Evolutionary conservation across 2,888 invertebrate species (phyloP).

Genomic region (Agrotis segetum): DNA sequence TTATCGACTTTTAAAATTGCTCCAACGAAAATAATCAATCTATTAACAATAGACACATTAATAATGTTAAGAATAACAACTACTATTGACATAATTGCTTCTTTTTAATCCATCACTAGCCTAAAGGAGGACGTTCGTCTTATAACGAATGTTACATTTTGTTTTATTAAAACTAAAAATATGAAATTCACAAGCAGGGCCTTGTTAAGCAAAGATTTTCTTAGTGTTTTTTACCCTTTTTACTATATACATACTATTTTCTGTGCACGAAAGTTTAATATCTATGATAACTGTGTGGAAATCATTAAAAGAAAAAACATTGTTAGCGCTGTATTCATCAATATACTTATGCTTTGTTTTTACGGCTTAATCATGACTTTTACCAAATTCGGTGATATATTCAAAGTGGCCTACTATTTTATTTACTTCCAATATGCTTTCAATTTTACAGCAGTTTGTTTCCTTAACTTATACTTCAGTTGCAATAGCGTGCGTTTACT

Average conservation of each 20-base stretch:
- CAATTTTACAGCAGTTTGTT: slow-evolving; percentile 21
- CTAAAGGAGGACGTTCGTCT: slow-evolving; percentile 2
- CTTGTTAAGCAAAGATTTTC: slow-evolving; percentile 4
- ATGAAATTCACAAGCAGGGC: slow-evolving; percentile 13
- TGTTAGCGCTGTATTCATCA: slow-evolving; percentile 5
- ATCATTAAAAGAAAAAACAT: slow-evolving; percentile 22
- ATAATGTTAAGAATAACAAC: neutral
- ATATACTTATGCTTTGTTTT: slow-evolving; percentile 17
- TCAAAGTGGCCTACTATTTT: slow-evolving; percentile 20
- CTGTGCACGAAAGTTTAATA: slow-evolving; percentile 38
- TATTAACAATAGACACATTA: neutral
- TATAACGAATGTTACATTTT: neutral
- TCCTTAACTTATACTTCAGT: slow-evolving; percentile 45
- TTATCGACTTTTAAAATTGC: slow-evolving; percentile 11
- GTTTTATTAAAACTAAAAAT: neutral
- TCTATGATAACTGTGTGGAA: slow-evolving; percentile 24
- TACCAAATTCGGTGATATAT: neutral
- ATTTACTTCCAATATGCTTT: slow-evolving; percentile 1
- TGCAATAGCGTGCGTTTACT: slow-evolving; percentile 27
- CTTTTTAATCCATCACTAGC: slow-evolving; percentile 27
- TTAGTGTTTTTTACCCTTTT: slow-evolving; percentile 29
- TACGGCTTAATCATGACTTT: slow-evolving; percentile 14
- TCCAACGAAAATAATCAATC: slow-evolving; percentile 3
- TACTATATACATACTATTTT: slow-evolving; percentile 27
- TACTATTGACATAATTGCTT: slow-evolving; percentile 13